Evolutionary conservation across 2,797 vertebrate genomes (phyloP), one percentile per base, ranked within the genome.

Genomic region (Lagocephalus sceleratus): DNA sequence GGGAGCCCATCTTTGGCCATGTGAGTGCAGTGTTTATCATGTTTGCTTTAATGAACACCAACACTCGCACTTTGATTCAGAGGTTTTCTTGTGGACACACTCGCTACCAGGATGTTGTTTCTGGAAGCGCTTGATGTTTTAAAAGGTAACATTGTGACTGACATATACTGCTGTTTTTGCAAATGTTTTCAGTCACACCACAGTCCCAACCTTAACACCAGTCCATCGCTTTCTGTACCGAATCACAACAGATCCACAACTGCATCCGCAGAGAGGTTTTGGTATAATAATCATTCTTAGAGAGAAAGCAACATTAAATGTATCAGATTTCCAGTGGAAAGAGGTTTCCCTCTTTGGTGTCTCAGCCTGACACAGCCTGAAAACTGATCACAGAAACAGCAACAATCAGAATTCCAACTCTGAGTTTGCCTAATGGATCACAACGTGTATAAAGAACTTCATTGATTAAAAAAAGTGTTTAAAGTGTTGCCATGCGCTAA

Each of bases 401-500:
- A 39, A 39, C 38, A 39, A 39, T 16, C 12, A 39, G 38, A 39
- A 39, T 39, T 39, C 14, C 38, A 39, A 39, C 14, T 39, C 38
- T 39, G 15, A 39, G 38, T 5, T 39, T 16, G 29, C 29, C 29
- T 29, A 29, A 8, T 29, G 29, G 3, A 29, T 29, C 29, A 29
- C 29, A 10, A 10, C 5, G 25, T 25, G 4, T 6, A 25, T 14
- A 4, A 38, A 38, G 35, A 38, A 38, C 25, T 25, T 25, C 25
- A 6, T 25, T 2, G 25, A 25, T 25, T 2, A 25, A 25, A 25
- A 25, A 25, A 25, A 25, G 8, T 2, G 5, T 25, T 82, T 64
- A 79, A 72, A 79, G n/a, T n/a, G n/a, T 77, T 54, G 53, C 63
- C n/a, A 46, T 25, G 25, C 25, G 5, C 5, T 5, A 25, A 25